phyloP scores from a whole-genome alignment of 2,797 vertebrate genomes.

The Chaetodon trifasciatus region DNA sequence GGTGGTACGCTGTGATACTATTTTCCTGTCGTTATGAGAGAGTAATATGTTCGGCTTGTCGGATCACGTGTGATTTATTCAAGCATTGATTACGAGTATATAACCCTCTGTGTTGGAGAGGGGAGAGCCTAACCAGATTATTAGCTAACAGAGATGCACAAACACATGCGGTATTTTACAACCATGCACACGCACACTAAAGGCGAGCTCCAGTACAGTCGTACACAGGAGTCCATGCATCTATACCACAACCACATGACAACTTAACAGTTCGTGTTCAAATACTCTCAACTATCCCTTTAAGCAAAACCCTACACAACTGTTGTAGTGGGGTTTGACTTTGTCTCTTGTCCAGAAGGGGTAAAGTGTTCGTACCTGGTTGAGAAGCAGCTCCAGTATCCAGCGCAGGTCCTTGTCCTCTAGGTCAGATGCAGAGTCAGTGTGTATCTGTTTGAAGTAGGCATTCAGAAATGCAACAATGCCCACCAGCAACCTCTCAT shows the following conservation, averaged over 20 bases:
- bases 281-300: neutral
- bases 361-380: conserved; percentile 85
- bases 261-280: neutral
- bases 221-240: neutral
- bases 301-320: neutral
- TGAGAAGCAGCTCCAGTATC: conserved; percentile 93
- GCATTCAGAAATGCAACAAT: conserved; percentile 93
- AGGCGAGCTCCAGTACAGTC: conserved; percentile 1
- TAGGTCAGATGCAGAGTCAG: conserved; percentile 68
- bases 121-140: conserved; percentile 59
- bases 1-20: conserved; percentile 27
- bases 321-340: neutral
- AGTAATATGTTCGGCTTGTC: conserved; percentile 64
- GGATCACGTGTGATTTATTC: conserved; percentile 67
- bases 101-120: conserved; percentile 45
- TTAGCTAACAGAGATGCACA: conserved; percentile 31
- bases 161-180: conserved; percentile 7
- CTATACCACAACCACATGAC: neutral
- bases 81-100: conserved; percentile 61
- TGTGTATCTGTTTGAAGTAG: conserved; percentile 86
- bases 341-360: conserved; percentile 16
- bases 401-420: conserved; percentile 88
- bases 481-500: conserved; percentile 94
- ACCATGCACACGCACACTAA: neutral
- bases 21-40: conserved; percentile 62